Evolutionary conservation across 2,113 vertebrate species (phyloP).

Genomic region (Lathamus discolor): DNA sequence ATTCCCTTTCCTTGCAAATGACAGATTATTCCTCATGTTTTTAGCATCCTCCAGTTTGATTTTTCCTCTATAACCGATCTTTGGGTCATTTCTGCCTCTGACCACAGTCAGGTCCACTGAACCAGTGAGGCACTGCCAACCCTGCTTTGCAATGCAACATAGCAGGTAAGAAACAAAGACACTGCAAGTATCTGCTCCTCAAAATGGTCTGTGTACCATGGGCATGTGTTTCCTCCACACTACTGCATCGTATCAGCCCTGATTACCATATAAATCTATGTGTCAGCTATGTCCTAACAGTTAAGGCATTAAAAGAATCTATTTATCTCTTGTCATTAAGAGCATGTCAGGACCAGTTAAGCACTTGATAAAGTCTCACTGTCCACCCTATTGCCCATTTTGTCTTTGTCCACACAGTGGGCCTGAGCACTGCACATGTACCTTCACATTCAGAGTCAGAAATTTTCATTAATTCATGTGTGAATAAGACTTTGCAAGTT

Average conservation of each 20-base stretch:
- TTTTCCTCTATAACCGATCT: neutral
- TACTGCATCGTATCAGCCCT: neutral
- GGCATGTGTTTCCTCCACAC: neutral
- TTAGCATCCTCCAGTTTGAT: neutral
- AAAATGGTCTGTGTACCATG: neutral
- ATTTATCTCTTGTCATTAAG: constrained; percentile 57
- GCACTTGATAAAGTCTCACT: constrained; percentile 10
- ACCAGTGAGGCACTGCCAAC: rapidly evolving
- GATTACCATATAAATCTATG: constrained; percentile 15
- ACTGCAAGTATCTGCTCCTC: neutral
- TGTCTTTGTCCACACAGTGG: neutral
- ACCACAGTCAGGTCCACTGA: neutral
- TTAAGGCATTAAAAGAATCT: constrained; percentile 56
- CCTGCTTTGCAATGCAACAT: neutral
- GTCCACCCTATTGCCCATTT: constrained; percentile 11
- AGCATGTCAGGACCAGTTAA: constrained; percentile 23
- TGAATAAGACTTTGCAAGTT: neutral
- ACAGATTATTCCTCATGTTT: neutral
- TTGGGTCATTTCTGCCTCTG: neutral
- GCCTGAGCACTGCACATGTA: neutral
- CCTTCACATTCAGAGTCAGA: neutral
- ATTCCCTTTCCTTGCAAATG: neutral
- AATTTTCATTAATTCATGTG: neutral
- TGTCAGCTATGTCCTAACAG: constrained; percentile 49
- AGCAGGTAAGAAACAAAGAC: neutral